Evolutionary conservation across 2,888 invertebrate genomes (phyloP).

Genomic region (Ornithoptera priamus): DNA sequence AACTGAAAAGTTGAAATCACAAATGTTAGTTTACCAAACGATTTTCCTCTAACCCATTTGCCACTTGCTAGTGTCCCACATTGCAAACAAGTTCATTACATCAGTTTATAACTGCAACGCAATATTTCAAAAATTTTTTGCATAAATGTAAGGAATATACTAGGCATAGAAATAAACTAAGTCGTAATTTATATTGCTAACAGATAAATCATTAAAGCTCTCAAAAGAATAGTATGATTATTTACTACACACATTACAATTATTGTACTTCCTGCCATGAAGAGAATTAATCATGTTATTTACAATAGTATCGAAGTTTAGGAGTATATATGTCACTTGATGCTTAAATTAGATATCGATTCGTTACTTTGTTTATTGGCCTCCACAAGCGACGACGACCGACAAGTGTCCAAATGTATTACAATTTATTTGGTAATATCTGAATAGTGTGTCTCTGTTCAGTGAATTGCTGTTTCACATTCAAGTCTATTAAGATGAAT

Average conservation of each 20-base stretch:
- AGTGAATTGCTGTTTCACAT: constrained; percentile 4
- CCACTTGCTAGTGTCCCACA: no score
- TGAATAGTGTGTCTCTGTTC: constrained; percentile 12
- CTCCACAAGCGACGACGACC: constrained; percentile 1
- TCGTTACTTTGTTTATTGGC: neutral
- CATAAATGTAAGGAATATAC: neutral
- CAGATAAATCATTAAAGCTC: no score
- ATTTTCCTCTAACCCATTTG: no score
- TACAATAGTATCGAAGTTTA: neutral
- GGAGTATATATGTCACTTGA: neutral
- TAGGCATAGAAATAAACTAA: neutral
- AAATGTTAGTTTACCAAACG: no score
- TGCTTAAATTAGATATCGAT: constrained; percentile 7
- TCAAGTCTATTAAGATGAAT: neutral
- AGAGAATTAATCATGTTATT: neutral
- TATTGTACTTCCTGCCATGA: neutral
- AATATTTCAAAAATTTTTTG: neutral
- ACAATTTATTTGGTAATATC: constrained; percentile 8
- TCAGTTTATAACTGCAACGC: no score
- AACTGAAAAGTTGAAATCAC: no score
- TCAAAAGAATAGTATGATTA: no score
- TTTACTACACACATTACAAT: neutral
- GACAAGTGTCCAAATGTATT: constrained; percentile 6
- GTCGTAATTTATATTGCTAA: neutral
- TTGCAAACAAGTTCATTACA: no score